Conservation (phyloP, 1,140 invertebrate genomes). For the Augochlora pura region DNA sequence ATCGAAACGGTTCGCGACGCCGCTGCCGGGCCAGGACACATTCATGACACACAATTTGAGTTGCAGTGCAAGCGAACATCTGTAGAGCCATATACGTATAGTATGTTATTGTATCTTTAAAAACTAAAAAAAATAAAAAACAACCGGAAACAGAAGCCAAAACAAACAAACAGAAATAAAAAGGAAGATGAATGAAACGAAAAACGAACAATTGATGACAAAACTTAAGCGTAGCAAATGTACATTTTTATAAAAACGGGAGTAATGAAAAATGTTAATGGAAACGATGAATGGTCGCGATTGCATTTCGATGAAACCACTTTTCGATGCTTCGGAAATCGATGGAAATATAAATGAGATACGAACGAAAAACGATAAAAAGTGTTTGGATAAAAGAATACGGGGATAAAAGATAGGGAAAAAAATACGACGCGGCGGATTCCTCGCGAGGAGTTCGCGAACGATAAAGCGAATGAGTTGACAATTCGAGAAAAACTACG, state of each 20-base stretch:
- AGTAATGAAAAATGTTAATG: too few relatives aligned
- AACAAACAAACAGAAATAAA: constrained; percentile 32
- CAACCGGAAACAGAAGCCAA: neutral
- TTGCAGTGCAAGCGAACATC: constrained; percentile 81
- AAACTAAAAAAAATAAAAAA: neutral
- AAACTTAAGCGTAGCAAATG: constrained; percentile 70
- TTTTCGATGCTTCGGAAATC: constrained; percentile 36
- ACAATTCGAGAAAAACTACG: constrained; percentile 60
- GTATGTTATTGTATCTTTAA: constrained; percentile 80
- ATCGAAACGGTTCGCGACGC: constrained; percentile 36
- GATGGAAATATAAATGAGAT: neutral
- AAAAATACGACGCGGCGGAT: constrained; percentile 52
- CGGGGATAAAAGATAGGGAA: neutral
- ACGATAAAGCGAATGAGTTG: constrained; percentile 51
- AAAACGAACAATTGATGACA: constrained; percentile 42
- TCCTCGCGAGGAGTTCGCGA: constrained; percentile 61
- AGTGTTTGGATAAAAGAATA: neutral
- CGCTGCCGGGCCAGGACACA: constrained; percentile 52
- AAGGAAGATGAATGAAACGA: neutral
- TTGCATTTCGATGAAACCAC: constrained; percentile 62
- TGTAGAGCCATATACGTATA: constrained; percentile 81
- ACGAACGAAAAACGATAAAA: neutral
- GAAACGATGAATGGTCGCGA: constrained; percentile 56
- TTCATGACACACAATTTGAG: constrained; percentile 79
- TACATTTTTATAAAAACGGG: constrained; percentile 68